Percentiles rank a stretch among this genome's conserved stretches.
Evolutionary conservation across 2,113 vertebrate species (phyloP).

Genomic region (Zingel zingel): DNA sequence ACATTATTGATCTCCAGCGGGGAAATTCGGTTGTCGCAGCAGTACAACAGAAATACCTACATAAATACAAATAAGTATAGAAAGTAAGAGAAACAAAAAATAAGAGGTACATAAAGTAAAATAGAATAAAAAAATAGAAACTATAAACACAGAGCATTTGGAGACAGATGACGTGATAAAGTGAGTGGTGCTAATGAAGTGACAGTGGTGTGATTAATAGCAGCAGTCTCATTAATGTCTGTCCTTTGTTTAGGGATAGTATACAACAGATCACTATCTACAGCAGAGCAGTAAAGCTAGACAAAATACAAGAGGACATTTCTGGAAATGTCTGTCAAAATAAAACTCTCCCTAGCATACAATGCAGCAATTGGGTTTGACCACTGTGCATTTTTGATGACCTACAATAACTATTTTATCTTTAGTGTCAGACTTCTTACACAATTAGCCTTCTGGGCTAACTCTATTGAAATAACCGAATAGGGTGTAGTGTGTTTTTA

Average conservation of each 20-base stretch:
- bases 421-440: not conserved
- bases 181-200: too few relatives aligned
- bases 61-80: too few relatives aligned
- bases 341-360: conserved; percentile 33
- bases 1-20: too few relatives aligned
- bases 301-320: not conserved
- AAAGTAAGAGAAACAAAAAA: too few relatives aligned
- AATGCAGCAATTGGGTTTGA: not conserved
- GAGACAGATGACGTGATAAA: too few relatives aligned
- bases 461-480: not conserved
- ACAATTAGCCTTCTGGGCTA: not conserved
- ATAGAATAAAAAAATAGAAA: too few relatives aligned
- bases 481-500: not conserved
- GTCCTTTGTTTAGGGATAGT: conserved; percentile 59
- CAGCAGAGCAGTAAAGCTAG: conserved; percentile 7
- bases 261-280: conserved; percentile 49
- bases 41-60: too few relatives aligned
- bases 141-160: too few relatives aligned
- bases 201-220: too few relatives aligned
- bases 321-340: conserved; percentile 37
- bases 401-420: not conserved
- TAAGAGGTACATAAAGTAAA: too few relatives aligned
- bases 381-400: not conserved
- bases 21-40: too few relatives aligned
- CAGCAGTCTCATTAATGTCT: conserved; percentile 11